Evolutionary conservation across 2,113 vertebrate genomes (phyloP).

Genomic region (Apeltes quadracus): DNA sequence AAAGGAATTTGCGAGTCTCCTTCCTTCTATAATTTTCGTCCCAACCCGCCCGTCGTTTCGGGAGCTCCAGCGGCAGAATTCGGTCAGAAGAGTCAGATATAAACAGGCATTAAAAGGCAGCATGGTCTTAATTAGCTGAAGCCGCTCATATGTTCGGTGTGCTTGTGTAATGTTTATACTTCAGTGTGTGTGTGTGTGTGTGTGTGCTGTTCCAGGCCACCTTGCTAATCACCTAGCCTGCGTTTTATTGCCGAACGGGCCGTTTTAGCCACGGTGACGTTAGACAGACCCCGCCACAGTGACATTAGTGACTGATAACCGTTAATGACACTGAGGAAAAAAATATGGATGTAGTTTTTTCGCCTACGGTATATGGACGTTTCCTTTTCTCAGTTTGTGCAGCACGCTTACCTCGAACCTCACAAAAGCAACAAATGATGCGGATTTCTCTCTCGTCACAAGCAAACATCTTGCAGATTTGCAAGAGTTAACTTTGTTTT

Average conservation of each 20-base stretch:
- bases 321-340: not conserved
- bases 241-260: slow-evolving; percentile 58
- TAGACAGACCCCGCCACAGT: slow-evolving; percentile 3
- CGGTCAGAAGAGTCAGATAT: slow-evolving; percentile 62
- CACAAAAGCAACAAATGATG: not conserved
- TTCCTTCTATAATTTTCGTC: slow-evolving; percentile 30
- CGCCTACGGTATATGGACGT: not conserved
- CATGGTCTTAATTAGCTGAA: slow-evolving; percentile 72
- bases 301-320: slow-evolving; percentile 6
- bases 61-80: slow-evolving; percentile 51
- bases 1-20: slow-evolving; percentile 10
- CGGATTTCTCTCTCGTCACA: slow-evolving; percentile 1
- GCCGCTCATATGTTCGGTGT: slow-evolving; percentile 55
- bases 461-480: slow-evolving; percentile 27
- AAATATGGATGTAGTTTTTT: not conserved
- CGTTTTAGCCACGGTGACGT: slow-evolving; percentile 21
- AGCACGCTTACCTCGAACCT: not conserved
- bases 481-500: slow-evolving; percentile 22
- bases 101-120: slow-evolving; percentile 73
- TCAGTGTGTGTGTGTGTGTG: slow-evolving; percentile 18
- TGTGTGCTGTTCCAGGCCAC: slow-evolving; percentile 56
- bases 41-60: slow-evolving; percentile 19
- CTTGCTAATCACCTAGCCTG: slow-evolving; percentile 53
- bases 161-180: slow-evolving; percentile 71
- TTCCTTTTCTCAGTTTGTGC: slow-evolving; percentile 1